These are phyloP conservation scores for Cheilosia impressa DNA, from an alignment of 2,888 invertebrate species.

Conservation along the genomic window DNA sequence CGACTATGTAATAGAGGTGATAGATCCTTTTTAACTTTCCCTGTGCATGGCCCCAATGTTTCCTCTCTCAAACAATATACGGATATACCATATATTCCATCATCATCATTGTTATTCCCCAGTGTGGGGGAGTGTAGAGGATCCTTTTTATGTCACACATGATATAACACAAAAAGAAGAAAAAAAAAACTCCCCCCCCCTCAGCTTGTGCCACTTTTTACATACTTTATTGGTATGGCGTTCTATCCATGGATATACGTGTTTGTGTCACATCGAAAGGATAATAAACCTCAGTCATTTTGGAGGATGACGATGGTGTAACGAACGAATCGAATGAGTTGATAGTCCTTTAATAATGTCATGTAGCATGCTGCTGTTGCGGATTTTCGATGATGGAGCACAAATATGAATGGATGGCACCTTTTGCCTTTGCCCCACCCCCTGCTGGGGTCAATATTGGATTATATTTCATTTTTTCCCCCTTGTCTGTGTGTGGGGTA, in stretches of 20 bases:
- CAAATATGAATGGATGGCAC: conserved; percentile 44
- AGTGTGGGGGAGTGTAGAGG: neutral
- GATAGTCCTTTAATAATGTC: conserved; percentile 71
- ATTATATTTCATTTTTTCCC: conserved; percentile 1
- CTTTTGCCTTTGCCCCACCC: neutral
- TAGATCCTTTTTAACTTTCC: conserved; percentile 53
- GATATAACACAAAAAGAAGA: neutral
- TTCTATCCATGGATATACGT: neutral
- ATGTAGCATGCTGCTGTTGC: conserved; percentile 48
- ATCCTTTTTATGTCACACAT: conserved; percentile 37
- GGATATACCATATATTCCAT: conserved; percentile 9
- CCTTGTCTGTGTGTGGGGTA: neutral
- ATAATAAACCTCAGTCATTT: conserved; percentile 10
- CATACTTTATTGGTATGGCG: neutral
- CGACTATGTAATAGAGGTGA: conserved; percentile 57
- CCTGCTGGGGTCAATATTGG: conserved; percentile 47
- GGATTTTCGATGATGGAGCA: conserved; percentile 54
- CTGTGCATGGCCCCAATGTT: conserved; percentile 14
- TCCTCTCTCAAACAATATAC: neutral
- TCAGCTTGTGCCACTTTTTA: neutral
- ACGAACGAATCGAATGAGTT: conserved; percentile 46
- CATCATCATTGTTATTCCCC: conserved; percentile 36
- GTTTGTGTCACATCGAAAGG: conserved; percentile 6
- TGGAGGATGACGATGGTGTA: neutral
- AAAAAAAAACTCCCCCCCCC: neutral